phyloP scores from a whole-genome alignment of 2,113 vertebrate genomes.

The Serilophus lunatus region DNA sequence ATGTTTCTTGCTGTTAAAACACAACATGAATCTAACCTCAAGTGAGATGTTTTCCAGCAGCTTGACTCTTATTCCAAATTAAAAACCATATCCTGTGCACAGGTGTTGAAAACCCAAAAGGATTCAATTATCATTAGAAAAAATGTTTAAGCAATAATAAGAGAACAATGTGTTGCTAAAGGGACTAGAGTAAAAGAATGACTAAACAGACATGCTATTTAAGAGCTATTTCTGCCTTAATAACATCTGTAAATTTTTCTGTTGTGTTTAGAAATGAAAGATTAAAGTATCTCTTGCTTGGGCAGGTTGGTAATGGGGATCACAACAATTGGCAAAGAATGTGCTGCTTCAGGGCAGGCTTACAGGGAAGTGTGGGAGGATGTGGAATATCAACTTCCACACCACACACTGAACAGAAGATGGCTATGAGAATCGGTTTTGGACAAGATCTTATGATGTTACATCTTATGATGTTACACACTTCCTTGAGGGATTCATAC shows the following conservation, averaged over 20 bases:
- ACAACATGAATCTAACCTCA: neutral
- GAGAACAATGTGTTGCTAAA: neutral
- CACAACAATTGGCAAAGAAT: neutral
- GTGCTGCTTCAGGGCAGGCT: neutral
- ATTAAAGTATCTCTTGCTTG: neutral
- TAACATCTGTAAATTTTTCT: neutral
- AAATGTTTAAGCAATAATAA: neutral
- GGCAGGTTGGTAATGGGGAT: neutral
- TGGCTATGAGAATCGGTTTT: neutral
- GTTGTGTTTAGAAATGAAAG: neutral
- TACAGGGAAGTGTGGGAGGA: neutral
- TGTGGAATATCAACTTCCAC: accelerated
- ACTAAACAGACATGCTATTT: accelerated
- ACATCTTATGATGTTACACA: neutral
- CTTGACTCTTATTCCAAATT: slow-evolving; percentile 3
- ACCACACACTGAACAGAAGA: accelerated
- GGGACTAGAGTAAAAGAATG: neutral
- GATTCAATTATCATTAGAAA: neutral
- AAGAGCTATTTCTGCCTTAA: neutral
- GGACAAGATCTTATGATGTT: neutral
- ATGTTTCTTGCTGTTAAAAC: neutral
- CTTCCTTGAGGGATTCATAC: neutral
- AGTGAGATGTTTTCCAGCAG: neutral
- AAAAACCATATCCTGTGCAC: neutral
- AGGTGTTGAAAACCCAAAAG: neutral